Conservation (phyloP, 2,888 invertebrate species). For the Agonopterix arenella region DNA sequence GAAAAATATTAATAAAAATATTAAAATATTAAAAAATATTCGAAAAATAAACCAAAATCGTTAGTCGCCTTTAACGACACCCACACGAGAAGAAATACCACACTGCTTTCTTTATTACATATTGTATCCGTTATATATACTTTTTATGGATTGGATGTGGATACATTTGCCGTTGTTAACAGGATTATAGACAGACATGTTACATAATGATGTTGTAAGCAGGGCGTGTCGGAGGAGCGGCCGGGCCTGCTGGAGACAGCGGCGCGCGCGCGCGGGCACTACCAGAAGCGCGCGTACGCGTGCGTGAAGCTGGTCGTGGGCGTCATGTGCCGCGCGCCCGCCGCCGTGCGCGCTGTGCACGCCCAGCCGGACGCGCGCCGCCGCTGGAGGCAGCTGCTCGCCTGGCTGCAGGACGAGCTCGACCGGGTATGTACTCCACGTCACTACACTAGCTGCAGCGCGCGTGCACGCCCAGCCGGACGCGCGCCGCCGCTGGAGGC, state of each 20-base stretch:
- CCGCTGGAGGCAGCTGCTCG: constrained; percentile 92
- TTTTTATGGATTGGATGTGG: too few species aligned
- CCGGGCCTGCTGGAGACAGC: constrained; percentile 97
- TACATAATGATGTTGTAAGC: constrained; percentile 4
- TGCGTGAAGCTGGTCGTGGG: constrained; percentile 97
- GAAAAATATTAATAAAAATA: too few species aligned
- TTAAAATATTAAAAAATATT: too few species aligned
- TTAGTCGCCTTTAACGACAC: too few species aligned
- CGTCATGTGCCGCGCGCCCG: constrained; percentile 90
- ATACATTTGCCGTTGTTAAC: too few species aligned
- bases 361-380: constrained; percentile 86
- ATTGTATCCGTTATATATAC: too few species aligned
- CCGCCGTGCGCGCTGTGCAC: constrained; percentile 87
- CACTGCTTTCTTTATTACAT: too few species aligned
- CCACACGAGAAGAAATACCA: too few species aligned
- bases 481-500: constrained; percentile 90
- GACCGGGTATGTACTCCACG: constrained; percentile 77
- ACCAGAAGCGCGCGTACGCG: constrained; percentile 97
- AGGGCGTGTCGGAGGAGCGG: constrained; percentile 79
- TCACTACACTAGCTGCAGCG: too few species aligned
- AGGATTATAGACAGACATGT: constrained; percentile 36
- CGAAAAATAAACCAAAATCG: too few species aligned
- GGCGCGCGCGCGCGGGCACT: constrained; percentile 93
- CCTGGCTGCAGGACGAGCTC: constrained; percentile 97
- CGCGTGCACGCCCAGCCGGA: constrained; percentile 83